These are phyloP conservation scores for Syngnathus floridae DNA, from an alignment of 2,113 vertebrate genomes.

Conservation along the genomic window DNA sequence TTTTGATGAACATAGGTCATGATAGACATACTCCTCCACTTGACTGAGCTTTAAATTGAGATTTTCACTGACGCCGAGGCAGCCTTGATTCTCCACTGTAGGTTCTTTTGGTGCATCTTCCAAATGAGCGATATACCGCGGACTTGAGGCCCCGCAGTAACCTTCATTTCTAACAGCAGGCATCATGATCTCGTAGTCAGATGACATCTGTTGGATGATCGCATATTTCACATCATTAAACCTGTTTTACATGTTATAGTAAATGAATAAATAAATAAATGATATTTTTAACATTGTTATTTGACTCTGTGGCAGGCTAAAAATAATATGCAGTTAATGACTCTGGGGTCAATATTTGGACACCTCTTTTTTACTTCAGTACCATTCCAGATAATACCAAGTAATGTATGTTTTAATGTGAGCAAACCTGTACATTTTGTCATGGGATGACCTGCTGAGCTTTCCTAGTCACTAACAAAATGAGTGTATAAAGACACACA, in stretches of 20 bases:
- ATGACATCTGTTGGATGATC: constrained; percentile 26
- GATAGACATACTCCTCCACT: constrained; percentile 44
- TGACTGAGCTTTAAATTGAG: constrained; percentile 32
- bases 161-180: constrained; percentile 7
- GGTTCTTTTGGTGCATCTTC: neutral
- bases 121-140: neutral
- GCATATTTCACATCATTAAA: neutral
- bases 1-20: constrained; percentile 15
- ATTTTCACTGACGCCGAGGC: constrained; percentile 16
- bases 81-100: neutral
- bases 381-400: neutral
- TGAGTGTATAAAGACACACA: constrained; percentile 48
- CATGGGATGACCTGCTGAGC: neutral
- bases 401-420: neutral
- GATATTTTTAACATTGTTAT: neutral
- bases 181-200: constrained; percentile 45
- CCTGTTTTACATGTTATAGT: neutral
- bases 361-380: neutral
- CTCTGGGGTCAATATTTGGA: neutral
- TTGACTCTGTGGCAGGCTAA: neutral
- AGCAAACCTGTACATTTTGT: constrained; percentile 37
- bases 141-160: neutral
- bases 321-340: neutral
- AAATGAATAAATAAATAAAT: neutral
- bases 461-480: constrained; percentile 30